Evolutionary conservation across 2,113 vertebrate species (phyloP), one percentile per base, ranked within the genome.

Genomic region (Sinocyclocheilus anophthalmus): DNA sequence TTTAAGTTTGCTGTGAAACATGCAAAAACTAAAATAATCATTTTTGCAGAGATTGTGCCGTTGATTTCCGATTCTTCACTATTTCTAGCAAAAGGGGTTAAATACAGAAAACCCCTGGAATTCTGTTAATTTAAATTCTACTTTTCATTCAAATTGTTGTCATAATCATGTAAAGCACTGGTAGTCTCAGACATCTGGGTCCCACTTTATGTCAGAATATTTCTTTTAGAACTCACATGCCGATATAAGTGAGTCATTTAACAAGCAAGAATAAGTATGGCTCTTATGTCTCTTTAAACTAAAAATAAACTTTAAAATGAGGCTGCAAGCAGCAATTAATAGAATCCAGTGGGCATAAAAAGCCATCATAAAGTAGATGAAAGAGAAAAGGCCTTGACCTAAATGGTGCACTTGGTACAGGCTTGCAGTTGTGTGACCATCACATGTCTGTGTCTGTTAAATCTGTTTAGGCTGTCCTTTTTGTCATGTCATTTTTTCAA

Each of bases 281-380:
- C n/a, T 26, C 6, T 26, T 26, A 24, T 5, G n/a, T 65, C n/a
- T 81, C 39, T 65, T 42, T 24, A 42, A 81, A 65, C 37, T 65
- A 48, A 81, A 81, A 65, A 48, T 48, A 45, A 26, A 65, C 37
- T 65, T 26, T 45, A 65, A 81, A 81, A 65, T 39, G 24, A 26
- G 57, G 11, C 77, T 61, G 20, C 20, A 22, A 42, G 33, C 55
- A 79, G 53, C 33, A 61, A 13, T 61, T 79, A 61, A 61, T 37
- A 26, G 14, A 30, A 81, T 48, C 14, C 14, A 65, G 59, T 33
- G 2, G 16, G 3, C 12, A 59, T 42, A 57, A 22, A 22, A 65
- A 42, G 13, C 24, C 61, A 45, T 65, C 22, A 13, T 80, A n/a
- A 80, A 59, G 18, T 57, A 42, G 33, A 61, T 24, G 5, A 42